Evolutionary conservation across 2,888 invertebrate species (phyloP).

Genomic region (Nemotelus pantherinus): DNA sequence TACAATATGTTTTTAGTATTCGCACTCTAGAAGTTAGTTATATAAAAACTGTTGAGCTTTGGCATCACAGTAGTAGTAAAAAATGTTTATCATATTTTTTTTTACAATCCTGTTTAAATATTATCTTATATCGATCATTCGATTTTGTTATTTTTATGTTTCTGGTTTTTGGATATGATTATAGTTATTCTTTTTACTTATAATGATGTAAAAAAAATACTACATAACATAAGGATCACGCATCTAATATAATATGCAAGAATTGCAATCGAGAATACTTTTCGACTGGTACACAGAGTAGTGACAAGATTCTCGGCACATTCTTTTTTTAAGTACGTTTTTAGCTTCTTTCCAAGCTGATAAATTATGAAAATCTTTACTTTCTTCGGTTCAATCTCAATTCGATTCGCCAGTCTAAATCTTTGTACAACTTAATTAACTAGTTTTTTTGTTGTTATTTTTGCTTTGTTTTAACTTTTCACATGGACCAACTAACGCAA

Average conservation of each 20-base stretch:
- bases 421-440: background rate
- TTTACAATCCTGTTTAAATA: background rate
- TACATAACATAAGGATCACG: slow-evolving; percentile 16
- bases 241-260: background rate
- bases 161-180: background rate
- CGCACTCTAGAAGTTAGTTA: no score
- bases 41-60: slow-evolving; percentile 4
- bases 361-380: background rate
- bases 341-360: background rate
- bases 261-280: no score
- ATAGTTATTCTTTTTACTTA: background rate
- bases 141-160: background rate
- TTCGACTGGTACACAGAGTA: background rate
- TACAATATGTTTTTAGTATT: no score
- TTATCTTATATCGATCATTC: background rate
- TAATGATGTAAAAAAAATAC: slow-evolving; percentile 1
- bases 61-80: slow-evolving; percentile 20
- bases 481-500: no score
- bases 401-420: background rate
- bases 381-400: background rate
- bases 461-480: no score
- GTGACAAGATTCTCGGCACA: background rate
- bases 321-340: slow-evolving; percentile 8
- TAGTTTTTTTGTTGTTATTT: background rate
- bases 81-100: no score